phyloP scores from a whole-genome alignment of 2,888 invertebrate species.

The Lysandra coridon region DNA sequence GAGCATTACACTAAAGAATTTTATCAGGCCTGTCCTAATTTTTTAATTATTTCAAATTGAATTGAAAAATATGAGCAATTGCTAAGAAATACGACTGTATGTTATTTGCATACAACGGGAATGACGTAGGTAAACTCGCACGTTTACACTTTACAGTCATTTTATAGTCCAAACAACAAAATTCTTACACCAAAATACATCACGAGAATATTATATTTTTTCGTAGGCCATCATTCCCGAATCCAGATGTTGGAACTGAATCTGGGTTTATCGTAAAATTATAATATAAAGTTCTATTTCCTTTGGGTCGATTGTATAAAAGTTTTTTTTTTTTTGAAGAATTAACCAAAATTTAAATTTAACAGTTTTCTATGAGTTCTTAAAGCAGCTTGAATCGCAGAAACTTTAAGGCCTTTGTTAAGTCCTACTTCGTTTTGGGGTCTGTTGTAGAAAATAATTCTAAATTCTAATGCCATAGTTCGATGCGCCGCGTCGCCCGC shows the following conservation, averaged over 20 bases:
- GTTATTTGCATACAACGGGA: not conserved
- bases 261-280: too few species aligned
- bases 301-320: too few species aligned
- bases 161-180: not conserved
- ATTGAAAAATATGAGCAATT: not conserved
- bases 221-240: too few species aligned
- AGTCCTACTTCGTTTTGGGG: not conserved
- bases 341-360: too few species aligned
- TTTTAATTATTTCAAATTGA: not conserved
- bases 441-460: not conserved
- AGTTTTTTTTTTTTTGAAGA: too few species aligned
- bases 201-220: not conserved
- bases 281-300: too few species aligned
- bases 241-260: too few species aligned
- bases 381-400: too few species aligned
- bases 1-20: too few species aligned
- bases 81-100: not conserved
- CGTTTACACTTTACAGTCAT: not conserved
- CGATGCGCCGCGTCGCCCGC: not conserved
- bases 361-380: too few species aligned
- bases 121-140: slow-evolving; percentile 2
- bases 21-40: not conserved
- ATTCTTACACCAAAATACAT: slow-evolving; percentile 7
- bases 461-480: not conserved
- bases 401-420: too few species aligned